Percentiles rank a stretch among this genome's conserved stretches.
These are phyloP conservation scores for Microplitis mediator DNA, from an alignment of 1,140 invertebrate genomes.

Conservation along the genomic window DNA sequence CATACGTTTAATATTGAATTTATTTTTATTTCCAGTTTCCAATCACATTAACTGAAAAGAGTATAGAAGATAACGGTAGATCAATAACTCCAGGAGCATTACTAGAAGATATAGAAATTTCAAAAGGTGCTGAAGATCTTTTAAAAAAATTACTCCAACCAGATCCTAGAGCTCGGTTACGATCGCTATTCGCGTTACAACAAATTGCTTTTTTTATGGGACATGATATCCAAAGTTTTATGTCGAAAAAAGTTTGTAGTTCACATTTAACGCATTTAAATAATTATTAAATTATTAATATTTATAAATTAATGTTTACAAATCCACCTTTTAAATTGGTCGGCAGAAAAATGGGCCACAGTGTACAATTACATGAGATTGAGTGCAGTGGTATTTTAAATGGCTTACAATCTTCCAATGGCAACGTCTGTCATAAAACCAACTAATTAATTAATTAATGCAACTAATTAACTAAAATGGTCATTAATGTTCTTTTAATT, in stretches of 20 bases:
- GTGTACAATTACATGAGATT: no score
- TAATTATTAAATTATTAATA: background rate
- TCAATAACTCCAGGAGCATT: conserved; percentile 35
- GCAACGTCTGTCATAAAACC: no score
- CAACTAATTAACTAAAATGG: no score
- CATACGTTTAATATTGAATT: background rate
- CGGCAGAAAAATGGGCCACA: background rate
- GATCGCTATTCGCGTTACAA: conserved; percentile 54
- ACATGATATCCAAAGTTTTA: conserved; percentile 51
- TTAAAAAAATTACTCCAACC: conserved; percentile 57
- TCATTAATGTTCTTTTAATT: no score
- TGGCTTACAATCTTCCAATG: no score
- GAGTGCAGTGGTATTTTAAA: no score
- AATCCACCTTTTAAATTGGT: conserved; percentile 9
- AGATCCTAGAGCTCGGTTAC: conserved; percentile 55
- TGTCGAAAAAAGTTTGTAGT: conserved; percentile 45
- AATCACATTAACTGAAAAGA: conserved; percentile 13
- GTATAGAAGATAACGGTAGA: background rate
- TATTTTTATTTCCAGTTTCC: conserved; percentile 38
- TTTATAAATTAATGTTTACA: background rate
- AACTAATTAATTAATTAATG: no score
- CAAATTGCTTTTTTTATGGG: conserved; percentile 62
- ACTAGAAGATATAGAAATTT: conserved; percentile 41
- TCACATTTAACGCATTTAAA: background rate
- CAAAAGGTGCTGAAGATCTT: conserved; percentile 51